Conservation (phyloP, 2,888 invertebrate species). For the Cabera pusaria region DNA sequence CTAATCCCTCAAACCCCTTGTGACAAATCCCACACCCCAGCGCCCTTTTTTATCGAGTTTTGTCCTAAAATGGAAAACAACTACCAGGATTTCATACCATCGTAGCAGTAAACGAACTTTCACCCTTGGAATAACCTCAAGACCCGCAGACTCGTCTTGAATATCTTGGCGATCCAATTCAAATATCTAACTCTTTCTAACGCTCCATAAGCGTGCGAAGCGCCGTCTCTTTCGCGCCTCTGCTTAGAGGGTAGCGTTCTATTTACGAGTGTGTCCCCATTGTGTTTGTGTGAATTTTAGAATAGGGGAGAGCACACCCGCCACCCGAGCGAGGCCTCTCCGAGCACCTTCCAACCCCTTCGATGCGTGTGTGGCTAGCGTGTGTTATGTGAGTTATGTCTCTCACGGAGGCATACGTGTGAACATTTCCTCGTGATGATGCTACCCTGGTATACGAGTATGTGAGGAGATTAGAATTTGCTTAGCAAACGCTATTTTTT, state of each 20-base stretch:
- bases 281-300: slow-evolving; percentile 57
- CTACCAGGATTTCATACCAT: slow-evolving; percentile 68
- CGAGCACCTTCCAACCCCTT: slow-evolving; percentile 63
- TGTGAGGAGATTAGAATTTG: slow-evolving; percentile 83
- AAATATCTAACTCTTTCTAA: slow-evolving; percentile 71
- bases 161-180: slow-evolving; percentile 45
- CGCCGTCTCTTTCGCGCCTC: slow-evolving; percentile 57
- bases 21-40: slow-evolving; percentile 42
- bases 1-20: slow-evolving; percentile 42
- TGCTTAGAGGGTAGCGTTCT: slow-evolving; percentile 58
- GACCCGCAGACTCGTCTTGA: slow-evolving; percentile 76
- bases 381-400: slow-evolving; percentile 66
- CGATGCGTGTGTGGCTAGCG: slow-evolving; percentile 72
- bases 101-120: slow-evolving; percentile 54
- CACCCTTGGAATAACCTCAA: slow-evolving; percentile 71
- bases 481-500: slow-evolving; percentile 78
- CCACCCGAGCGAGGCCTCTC: slow-evolving; percentile 9
- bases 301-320: slow-evolving; percentile 49
- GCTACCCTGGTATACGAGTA: slow-evolving; percentile 75
- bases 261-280: slow-evolving; percentile 32
- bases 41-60: slow-evolving; percentile 82
- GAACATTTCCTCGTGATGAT: slow-evolving; percentile 59
- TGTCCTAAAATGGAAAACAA: slow-evolving; percentile 84
- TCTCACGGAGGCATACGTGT: slow-evolving; percentile 68
- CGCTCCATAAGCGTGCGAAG: slow-evolving; percentile 33